These are phyloP conservation scores for Stegostoma tigrinum DNA, from an alignment of 2,113 vertebrate species.

Conservation along the genomic window DNA sequence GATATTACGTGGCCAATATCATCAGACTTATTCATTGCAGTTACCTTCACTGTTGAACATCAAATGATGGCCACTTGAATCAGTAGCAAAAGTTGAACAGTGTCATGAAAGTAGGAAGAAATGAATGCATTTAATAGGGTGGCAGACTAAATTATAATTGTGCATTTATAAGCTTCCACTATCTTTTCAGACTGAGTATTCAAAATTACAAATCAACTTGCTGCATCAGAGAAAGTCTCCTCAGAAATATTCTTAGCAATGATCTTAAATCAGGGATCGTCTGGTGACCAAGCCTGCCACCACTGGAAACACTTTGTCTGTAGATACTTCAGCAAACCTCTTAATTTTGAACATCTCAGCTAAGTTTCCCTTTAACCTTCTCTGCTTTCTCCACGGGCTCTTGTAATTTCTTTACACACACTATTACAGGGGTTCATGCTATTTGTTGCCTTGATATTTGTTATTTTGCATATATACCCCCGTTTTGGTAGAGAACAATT, in stretches of 20 bases:
- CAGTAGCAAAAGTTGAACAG: not conserved
- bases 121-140: not conserved
- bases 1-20: not conserved
- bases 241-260: not conserved
- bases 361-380: not conserved
- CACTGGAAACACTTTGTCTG: not conserved
- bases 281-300: not conserved
- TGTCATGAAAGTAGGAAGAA: not conserved
- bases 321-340: not conserved
- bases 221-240: not conserved
- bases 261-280: not conserved
- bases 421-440: too few species aligned
- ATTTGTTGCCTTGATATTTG: too few species aligned
- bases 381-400: too few species aligned
- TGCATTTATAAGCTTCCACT: not conserved
- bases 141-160: not conserved
- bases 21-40: not conserved
- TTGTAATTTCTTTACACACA: too few species aligned
- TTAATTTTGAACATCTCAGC: not conserved
- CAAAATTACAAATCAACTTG: not conserved
- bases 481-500: too few species aligned
- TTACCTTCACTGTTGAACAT: not conserved
- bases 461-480: too few species aligned
- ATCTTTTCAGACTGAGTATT: not conserved
- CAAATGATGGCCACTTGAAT: not conserved